Evolutionary conservation across 2,888 invertebrate genomes (phyloP).

Genomic region (Sarcophaga subvicina): DNA sequence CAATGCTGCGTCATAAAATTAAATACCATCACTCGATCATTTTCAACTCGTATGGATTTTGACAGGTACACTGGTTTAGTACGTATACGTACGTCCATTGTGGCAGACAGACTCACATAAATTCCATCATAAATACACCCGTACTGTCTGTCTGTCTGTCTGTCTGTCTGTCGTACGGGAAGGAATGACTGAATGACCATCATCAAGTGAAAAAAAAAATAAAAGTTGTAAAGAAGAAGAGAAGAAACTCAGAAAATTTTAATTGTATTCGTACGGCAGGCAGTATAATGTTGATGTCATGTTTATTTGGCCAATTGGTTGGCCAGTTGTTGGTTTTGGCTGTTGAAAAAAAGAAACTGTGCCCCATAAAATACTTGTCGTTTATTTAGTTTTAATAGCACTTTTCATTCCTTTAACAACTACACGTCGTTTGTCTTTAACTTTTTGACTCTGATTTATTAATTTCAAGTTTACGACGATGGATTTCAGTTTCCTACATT

Average conservation of each 20-base stretch:
- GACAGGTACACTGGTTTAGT: slow-evolving; percentile 75
- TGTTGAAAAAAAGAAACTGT: slow-evolving; percentile 14
- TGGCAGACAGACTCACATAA: background rate
- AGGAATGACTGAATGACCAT: background rate
- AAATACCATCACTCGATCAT: slow-evolving; percentile 80
- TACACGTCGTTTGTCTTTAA: slow-evolving; percentile 32
- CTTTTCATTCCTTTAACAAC: slow-evolving; percentile 58
- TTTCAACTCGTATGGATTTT: slow-evolving; percentile 77
- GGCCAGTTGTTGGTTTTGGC: slow-evolving; percentile 10
- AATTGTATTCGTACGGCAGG: too few relatives aligned
- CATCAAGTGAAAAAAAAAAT: too few relatives aligned
- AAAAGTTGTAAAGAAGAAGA: too few relatives aligned
- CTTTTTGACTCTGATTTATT: slow-evolving; percentile 59
- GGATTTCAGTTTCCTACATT: too few relatives aligned
- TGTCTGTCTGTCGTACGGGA: background rate
- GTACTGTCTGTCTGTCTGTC: too few relatives aligned
- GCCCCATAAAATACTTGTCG: slow-evolving; percentile 41
- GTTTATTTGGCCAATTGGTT: too few relatives aligned
- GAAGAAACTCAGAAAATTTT: too few relatives aligned
- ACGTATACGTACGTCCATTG: background rate
- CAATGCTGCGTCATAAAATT: slow-evolving; percentile 79
- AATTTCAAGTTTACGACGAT: slow-evolving; percentile 57
- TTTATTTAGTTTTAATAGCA: slow-evolving; percentile 63
- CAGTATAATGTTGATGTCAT: too few relatives aligned
- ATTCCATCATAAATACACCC: too few relatives aligned